Evolutionary conservation across 2,797 vertebrate species (phyloP).

Genomic region (Hylomyscus alleni): DNA sequence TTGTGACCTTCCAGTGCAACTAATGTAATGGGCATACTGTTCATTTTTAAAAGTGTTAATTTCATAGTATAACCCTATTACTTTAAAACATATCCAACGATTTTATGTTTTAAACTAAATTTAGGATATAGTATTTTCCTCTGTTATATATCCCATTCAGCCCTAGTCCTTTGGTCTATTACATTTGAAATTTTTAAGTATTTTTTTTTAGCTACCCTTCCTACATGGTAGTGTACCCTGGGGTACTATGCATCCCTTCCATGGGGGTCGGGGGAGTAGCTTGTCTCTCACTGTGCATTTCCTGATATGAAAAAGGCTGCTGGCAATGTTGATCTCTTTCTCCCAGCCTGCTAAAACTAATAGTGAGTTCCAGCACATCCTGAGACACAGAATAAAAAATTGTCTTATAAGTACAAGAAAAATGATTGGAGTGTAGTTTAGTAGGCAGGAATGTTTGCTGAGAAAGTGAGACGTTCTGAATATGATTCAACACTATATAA

Average conservation of each 20-base stretch:
- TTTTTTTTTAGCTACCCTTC: neutral
- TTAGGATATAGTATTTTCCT: constrained; percentile 21
- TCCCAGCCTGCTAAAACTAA: neutral
- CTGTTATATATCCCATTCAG: neutral
- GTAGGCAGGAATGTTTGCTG: neutral
- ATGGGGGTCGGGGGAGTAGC: accelerated
- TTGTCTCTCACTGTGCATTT: neutral
- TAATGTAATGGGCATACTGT: neutral
- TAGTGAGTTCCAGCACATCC: neutral
- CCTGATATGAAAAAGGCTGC: neutral
- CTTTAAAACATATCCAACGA: neutral
- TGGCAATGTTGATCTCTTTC: neutral
- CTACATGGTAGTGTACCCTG: neutral
- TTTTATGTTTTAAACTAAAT: constrained; percentile 44
- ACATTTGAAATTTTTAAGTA: constrained; percentile 32
- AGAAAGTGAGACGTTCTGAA: neutral
- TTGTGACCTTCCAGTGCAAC: neutral
- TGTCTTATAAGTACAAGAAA: neutral
- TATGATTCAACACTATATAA: neutral
- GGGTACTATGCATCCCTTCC: neutral
- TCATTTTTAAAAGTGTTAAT: neutral
- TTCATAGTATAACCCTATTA: neutral
- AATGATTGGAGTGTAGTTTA: neutral
- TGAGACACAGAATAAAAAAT: neutral
- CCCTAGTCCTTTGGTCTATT: constrained; percentile 12